Base-by-base conservation (phyloP, 2,888 invertebrate genomes). In the Idaea straminata region DNA sequence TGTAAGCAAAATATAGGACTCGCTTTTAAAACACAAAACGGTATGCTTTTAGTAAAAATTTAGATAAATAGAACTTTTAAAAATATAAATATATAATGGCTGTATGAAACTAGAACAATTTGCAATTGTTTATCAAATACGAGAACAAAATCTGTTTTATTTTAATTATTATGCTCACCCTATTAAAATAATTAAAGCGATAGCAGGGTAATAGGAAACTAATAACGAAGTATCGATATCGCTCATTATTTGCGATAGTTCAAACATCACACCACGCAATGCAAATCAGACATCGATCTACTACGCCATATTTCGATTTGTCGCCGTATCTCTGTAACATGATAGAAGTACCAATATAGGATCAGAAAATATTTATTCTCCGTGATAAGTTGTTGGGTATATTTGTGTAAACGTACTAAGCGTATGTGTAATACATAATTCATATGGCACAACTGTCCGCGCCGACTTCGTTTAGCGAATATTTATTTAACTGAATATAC, bases 381-480 rank as follows among this genome's bases (percentile, higher is more conserved):
- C 13, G 47, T 47, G 47, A 47, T 47, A 47, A 47, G 47, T 47
- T 47, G 47, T 47, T 47, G 47, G 47, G 13, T 47, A 13, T 47
- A 47, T 47, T 47, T 47, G 47, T 47, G 47, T 47, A 47, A 47
- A 47, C 47, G 47, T 47, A 47, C 47, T 47, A 47, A 47, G 13
- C 47, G 57, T 61, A 38, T 61, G 57, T 64, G 62, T 64, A 57
- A 62, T 70, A 65, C 63, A 70, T 70, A 66, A 70, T 70, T 70
- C 66, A 70, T 66, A 62, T 35, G 47, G 57, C 15, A 47, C 34
- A 25, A 59, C 59, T 59, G 34, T 59, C 47, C 59, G 59, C 7
- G 62, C 59, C 59, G 25, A 35, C 36, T 57, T 60, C 3, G 58
- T 47, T 57, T 59, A 64, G 60, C 58, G 69, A 66, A 65, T 69